Evolutionary conservation across 1,140 invertebrate species (phyloP), one percentile per base, ranked within the genome.

Genomic region (Dinothrombium tinctorium): DNA sequence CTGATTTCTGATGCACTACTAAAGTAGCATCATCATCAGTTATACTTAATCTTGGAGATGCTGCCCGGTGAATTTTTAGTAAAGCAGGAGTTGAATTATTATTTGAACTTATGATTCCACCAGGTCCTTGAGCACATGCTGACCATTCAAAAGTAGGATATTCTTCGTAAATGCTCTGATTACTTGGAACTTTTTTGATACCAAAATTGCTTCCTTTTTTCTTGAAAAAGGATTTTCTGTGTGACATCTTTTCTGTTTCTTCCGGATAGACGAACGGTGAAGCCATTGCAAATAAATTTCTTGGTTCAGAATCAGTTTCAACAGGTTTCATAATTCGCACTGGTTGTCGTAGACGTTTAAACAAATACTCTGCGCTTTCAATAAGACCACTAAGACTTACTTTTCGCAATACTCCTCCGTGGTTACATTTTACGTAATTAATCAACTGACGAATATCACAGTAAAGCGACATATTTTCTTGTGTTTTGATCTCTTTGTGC

Each of bases 351-450:
- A 21, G 14, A 11, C 11, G 20, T 22, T 17, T n/a, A 3, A 33
- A 2, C 9, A 29, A 9, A 19, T 17, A 40, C 20, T 58, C 54
- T 24, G 54, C 50, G 1, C 83, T 77, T 51, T 92, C 87, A 14
- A 95, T 55, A 4, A 96, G 66, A 4, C 76, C 84, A 58, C 83
- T 90, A 2, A 98, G 65, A 1, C 79, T 80, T 0, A 92, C 83
- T 47, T 82, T 63, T 6, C 89, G 68, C 50, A 96, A 94, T 19
- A 82, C 71, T 14, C 84, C 78, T 2, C 89, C 87, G 56, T 99
- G 90, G n/a, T 76, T 75, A 54, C 95, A 89, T 54, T 89, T 80
- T 0, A 94, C 73, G 52, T 92, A 96, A 11, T 71, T 76, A 53
- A 98, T 72, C 36, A 99, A 65, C 45, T 87, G 79, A 8, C 89